Evolutionary conservation across 2,888 invertebrate genomes (phyloP), one percentile per base, ranked within the genome.

Genomic region (Teleogryllus oceanicus): DNA sequence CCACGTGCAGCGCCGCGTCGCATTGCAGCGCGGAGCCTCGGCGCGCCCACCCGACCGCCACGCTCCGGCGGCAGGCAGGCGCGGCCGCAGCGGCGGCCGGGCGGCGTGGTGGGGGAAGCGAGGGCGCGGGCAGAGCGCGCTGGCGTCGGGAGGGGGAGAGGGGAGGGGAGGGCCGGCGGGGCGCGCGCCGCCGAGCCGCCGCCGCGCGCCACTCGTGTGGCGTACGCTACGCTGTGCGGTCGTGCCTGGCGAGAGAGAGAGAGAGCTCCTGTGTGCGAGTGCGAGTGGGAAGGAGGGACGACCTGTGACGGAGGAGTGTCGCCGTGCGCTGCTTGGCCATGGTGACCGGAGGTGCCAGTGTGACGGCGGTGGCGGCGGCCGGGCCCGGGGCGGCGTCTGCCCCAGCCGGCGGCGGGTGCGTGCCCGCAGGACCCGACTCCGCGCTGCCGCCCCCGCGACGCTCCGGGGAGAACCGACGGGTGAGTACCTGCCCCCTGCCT

Each of bases 61-160:
- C 62, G 62, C 62, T 62, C n/a, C 16, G 62, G 62, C 62, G 62
- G 62, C 62, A 62, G 62, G 62, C 62, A 62, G n/a, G 62, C 62
- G 62, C 37, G 62, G 62, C 62, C 62, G 62, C 62, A 16, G 8
- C 62, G 62, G 37, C n/a, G 37, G 62, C 8, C 62, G 62, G 62
- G 1, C 62, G 62, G n/a, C 5, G 37, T 37, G 37, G 37, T 1
- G 37, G 37, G 37, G 37, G 8, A 8, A 37, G 37, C 8, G 37
- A 37, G 37, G 62, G n/a, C 62, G 62, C 62, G 62, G 62, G 16
- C 16, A 62, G 62, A 62, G 37, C 37, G 37, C 37, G 37, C 37
- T 37, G 37, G 37, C 37, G 37, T 37, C 62, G 62, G n/a, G 62
- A 62, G 16, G 62, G 62, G 62, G 62, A 62, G 8, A 11, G 62